Conservation (phyloP, 2,888 invertebrate species). For the Iselma pallidipennis region DNA sequence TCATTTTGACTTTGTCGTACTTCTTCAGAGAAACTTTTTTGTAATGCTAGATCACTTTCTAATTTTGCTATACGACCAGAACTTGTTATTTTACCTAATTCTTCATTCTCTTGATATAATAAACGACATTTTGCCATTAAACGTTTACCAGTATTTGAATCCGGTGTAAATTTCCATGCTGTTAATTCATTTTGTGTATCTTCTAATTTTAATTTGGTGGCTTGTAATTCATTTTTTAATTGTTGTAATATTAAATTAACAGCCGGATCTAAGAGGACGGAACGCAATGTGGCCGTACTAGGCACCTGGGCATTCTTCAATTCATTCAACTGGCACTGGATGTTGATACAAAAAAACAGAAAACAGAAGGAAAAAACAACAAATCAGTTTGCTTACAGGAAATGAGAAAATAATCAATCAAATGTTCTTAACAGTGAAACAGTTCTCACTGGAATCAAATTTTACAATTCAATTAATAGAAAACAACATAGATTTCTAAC, state of each 20-base stretch:
- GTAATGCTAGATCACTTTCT: conserved; percentile 92
- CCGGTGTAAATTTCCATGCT: conserved; percentile 99
- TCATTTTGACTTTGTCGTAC: conserved; percentile 97
- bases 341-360: background rate
- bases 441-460: background rate
- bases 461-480: too few relatives aligned
- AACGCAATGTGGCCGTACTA: conserved; percentile 72
- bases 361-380: background rate
- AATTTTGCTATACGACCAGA: conserved; percentile 93
- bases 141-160: conserved; percentile 97
- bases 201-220: conserved; percentile 87
- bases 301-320: conserved; percentile 89
- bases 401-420: background rate
- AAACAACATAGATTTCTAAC: too few relatives aligned
- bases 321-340: conserved; percentile 89
- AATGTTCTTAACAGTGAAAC: conserved; percentile 1
- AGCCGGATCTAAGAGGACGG: conserved; percentile 90
- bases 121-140: conserved; percentile 96
- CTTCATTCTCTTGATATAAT: conserved; percentile 96
- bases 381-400: background rate
- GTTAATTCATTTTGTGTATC: conserved; percentile 97
- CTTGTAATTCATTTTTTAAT: conserved; percentile 86
- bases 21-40: conserved; percentile 94
- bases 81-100: conserved; percentile 93
- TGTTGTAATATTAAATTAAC: conserved; percentile 92